A percentile compares a stretch with the other conserved stretches of the same genome.
These are phyloP conservation scores for Pavo muticus DNA, from an alignment of 2,113 vertebrate species.

Conservation along the genomic window DNA sequence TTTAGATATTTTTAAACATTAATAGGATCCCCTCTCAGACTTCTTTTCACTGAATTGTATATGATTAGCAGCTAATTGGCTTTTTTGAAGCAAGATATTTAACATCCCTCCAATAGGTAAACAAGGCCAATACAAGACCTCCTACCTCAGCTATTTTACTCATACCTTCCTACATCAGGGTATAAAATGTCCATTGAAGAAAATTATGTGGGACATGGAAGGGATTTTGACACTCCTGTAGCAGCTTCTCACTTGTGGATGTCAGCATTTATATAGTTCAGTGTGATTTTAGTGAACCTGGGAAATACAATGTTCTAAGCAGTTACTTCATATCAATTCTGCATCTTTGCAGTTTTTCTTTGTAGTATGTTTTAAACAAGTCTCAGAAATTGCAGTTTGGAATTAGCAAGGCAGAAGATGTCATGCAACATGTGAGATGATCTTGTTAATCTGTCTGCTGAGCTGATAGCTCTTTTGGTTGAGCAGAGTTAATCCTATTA, in stretches of 20 bases:
- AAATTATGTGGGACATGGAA: neutral
- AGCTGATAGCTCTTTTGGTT: constrained; percentile 43
- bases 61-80: neutral
- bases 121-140: neutral
- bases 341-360: neutral
- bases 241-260: neutral
- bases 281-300: neutral
- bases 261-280: neutral
- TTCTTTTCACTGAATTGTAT: neutral
- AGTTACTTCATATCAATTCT: neutral
- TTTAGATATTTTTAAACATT: too few relatives aligned
- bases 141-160: neutral
- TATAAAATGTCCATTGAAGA: neutral
- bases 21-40: too few relatives aligned
- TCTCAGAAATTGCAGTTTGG: neutral
- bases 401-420: constrained; percentile 38
- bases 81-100: neutral
- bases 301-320: neutral
- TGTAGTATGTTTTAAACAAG: neutral
- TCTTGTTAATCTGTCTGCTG: constrained; percentile 48
- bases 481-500: constrained; percentile 56
- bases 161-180: neutral
- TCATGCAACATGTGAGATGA: constrained; percentile 50
- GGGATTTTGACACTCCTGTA: neutral
- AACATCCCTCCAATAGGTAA: neutral